phyloP scores from a whole-genome alignment of 2,888 invertebrate species.

The Lagria hirta region DNA sequence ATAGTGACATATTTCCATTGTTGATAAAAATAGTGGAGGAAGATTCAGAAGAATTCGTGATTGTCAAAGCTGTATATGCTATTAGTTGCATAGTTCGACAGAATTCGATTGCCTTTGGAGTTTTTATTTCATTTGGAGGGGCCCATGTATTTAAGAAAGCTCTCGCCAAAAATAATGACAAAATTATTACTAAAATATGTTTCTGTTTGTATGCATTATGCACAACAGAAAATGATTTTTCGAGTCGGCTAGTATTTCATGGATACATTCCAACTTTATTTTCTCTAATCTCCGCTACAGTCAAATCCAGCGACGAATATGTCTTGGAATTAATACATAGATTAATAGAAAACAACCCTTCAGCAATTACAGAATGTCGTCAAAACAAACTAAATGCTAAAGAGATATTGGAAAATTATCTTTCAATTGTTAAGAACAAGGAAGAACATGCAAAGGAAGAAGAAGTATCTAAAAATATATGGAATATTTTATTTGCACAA shows the following conservation, averaged over 20 bases:
- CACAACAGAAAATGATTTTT: constrained; percentile 56
- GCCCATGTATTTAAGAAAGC: constrained; percentile 64
- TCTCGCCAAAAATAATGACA: constrained; percentile 60
- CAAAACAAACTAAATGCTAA: constrained; percentile 53
- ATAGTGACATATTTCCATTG: constrained; percentile 64
- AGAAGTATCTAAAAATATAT: constrained; percentile 9
- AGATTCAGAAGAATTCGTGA: constrained; percentile 61
- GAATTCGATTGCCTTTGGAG: constrained; percentile 60
- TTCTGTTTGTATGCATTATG: constrained; percentile 70
- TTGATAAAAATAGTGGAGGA: constrained; percentile 63
- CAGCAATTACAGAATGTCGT: constrained; percentile 52
- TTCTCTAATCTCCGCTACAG: constrained; percentile 37
- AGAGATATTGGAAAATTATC: constrained; percentile 49
- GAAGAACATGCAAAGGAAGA: constrained; percentile 48
- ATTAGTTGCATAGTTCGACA: constrained; percentile 76
- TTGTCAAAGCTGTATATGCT: constrained; percentile 74
- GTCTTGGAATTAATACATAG: constrained; percentile 55
- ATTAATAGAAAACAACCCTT: constrained; percentile 53
- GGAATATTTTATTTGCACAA: constrained; percentile 17
- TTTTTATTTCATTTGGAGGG: constrained; percentile 67
- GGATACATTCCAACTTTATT: constrained; percentile 45
- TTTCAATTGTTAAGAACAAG: constrained; percentile 49
- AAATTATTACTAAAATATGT: constrained; percentile 69
- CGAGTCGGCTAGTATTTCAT: constrained; percentile 54
- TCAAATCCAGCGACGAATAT: constrained; percentile 55